Conservation (phyloP, 2,797 vertebrate species). For the Triplophysa yarkandensis region DNA sequence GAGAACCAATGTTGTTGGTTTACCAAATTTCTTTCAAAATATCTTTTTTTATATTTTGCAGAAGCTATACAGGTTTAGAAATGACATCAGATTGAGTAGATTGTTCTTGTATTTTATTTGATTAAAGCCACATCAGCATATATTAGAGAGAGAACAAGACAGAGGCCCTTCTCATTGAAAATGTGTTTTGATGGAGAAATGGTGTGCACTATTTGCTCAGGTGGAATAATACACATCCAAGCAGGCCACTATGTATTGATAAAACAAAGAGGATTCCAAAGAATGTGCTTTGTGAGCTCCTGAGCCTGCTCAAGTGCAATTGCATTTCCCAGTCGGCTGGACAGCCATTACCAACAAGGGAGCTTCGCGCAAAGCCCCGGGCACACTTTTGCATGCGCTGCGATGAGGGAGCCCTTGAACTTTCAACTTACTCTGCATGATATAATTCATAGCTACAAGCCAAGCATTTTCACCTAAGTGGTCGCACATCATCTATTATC, state of each 20-base stretch:
- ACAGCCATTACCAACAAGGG: constrained; percentile 73
- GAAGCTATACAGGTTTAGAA: no score
- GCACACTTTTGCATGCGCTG: constrained; percentile 1
- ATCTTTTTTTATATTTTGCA: no score
- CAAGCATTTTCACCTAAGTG: constrained; percentile 34
- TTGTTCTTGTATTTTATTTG: no score
- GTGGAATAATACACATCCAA: constrained; percentile 87
- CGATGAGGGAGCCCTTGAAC: constrained; percentile 14
- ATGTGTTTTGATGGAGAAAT: constrained; percentile 76
- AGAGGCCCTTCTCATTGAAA: constrained; percentile 58
- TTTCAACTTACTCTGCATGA: constrained; percentile 5
- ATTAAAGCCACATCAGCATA: constrained; percentile 53
- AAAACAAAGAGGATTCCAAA: constrained; percentile 88
- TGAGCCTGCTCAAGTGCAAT: constrained; percentile 64
- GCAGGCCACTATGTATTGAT: constrained; percentile 77
- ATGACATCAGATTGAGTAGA: no score
- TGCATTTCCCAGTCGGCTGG: constrained; percentile 63
- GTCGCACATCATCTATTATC: constrained; percentile 29
- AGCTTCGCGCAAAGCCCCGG: constrained; percentile 50
- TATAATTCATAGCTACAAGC: constrained; percentile 26
- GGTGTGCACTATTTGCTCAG: constrained; percentile 89
- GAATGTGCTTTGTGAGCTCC: constrained; percentile 82
- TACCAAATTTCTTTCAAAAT: no score
- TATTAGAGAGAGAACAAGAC: constrained; percentile 47
- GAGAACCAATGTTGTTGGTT: no score